Conservation (phyloP, 2,113 vertebrate species). For the Paramisgurnus dabryanus region DNA sequence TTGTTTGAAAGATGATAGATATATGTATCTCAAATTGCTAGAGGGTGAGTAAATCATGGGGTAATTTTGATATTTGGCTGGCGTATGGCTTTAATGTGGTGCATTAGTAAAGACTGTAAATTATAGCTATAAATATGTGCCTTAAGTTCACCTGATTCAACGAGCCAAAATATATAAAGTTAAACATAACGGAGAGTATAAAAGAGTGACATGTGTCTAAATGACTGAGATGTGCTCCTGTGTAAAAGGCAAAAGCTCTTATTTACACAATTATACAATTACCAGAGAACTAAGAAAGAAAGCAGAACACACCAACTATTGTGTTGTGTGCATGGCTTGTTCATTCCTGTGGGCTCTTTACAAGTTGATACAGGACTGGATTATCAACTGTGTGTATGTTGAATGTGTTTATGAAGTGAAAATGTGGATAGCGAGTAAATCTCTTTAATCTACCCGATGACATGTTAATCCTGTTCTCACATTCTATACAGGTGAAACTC, state of each 20-base stretch:
- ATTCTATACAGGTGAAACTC: slow-evolving; percentile 44
- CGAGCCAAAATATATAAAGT: background rate
- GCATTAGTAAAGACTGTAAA: no score
- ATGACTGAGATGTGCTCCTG: background rate
- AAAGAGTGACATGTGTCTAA: background rate
- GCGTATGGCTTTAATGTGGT: no score
- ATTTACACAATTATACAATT: background rate
- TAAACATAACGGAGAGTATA: background rate
- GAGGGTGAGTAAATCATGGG: no score
- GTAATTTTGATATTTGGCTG: no score
- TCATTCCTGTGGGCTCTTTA: slow-evolving; percentile 36
- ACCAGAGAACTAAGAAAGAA: background rate
- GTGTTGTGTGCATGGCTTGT: slow-evolving; percentile 48
- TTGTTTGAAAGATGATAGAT: no score
- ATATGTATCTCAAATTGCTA: no score
- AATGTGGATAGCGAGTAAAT: slow-evolving; percentile 2
- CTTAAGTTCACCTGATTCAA: background rate
- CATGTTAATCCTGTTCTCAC: slow-evolving; percentile 56
- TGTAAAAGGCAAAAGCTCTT: background rate
- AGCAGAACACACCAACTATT: slow-evolving; percentile 10
- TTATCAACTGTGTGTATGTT: slow-evolving; percentile 26
- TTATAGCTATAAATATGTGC: no score
- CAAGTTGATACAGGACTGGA: slow-evolving; percentile 57
- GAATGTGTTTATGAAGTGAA: slow-evolving; percentile 28
- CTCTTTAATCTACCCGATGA: slow-evolving; percentile 52